These are phyloP conservation scores for Drosophila busckii DNA, from an alignment of 1,140 invertebrate species.

Conservation along the genomic window DNA sequence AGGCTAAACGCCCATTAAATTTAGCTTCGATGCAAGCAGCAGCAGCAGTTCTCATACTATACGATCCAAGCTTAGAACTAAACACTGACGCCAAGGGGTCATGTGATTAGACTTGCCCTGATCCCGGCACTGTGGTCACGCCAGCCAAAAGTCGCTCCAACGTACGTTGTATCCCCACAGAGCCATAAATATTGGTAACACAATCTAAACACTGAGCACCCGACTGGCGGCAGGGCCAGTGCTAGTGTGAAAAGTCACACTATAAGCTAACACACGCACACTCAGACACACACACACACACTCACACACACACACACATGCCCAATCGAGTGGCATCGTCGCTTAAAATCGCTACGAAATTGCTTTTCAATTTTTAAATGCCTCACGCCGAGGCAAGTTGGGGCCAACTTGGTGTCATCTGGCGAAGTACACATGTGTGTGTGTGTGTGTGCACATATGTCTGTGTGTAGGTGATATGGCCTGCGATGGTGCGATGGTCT, in stretches of 20 bases:
- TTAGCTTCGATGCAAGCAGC: slow-evolving; percentile 37
- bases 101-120: slow-evolving; percentile 58
- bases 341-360: slow-evolving; percentile 70
- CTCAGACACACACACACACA: slow-evolving; percentile 5
- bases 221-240: slow-evolving; percentile 36
- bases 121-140: slow-evolving; percentile 48
- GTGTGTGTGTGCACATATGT: slow-evolving; percentile 6
- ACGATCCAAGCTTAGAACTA: background rate
- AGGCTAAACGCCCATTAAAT: slow-evolving; percentile 74
- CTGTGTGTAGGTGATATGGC: slow-evolving; percentile 21
- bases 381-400: slow-evolving; percentile 19
- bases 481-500: slow-evolving; percentile 17
- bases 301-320: slow-evolving; percentile 4
- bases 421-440: background rate
- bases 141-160: slow-evolving; percentile 53
- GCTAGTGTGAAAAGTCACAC: slow-evolving; percentile 73
- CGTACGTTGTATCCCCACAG: slow-evolving; percentile 47
- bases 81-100: slow-evolving; percentile 31
- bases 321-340: slow-evolving; percentile 25
- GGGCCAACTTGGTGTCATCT: background rate
- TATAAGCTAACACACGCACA: slow-evolving; percentile 22
- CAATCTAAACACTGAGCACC: slow-evolving; percentile 67
- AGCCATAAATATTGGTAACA: slow-evolving; percentile 77
- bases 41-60: background rate
- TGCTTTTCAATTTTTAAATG: slow-evolving; percentile 76